These are phyloP conservation scores for Heliconius melpomene DNA, from an alignment of 1,140 invertebrate species.

Conservation along the genomic window DNA sequence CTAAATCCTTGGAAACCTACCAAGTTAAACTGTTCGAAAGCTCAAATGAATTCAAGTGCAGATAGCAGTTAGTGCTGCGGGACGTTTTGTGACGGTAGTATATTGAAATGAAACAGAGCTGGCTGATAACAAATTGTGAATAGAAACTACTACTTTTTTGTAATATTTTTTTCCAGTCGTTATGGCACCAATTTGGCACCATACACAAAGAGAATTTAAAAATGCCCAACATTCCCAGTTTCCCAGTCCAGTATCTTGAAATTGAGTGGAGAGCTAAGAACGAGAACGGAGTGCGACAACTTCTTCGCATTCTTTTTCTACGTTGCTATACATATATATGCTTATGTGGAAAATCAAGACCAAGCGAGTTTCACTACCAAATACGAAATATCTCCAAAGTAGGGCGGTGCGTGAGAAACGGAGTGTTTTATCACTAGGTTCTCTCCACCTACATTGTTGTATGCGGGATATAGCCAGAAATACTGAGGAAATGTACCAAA, in stretches of 20 bases:
- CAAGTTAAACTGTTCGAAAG: constrained; percentile 41
- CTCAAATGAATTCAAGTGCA: constrained; percentile 35
- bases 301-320: neutral
- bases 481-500: neutral
- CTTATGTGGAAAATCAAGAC: too few species aligned
- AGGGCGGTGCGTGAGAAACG: too few species aligned
- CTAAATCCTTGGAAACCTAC: constrained; percentile 42
- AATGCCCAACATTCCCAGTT: neutral
- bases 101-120: constrained; percentile 24
- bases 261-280: neutral
- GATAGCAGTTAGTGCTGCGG: constrained; percentile 23
- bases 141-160: neutral
- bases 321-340: too few species aligned
- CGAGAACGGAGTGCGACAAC: neutral
- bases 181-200: too few species aligned
- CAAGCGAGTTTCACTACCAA: too few species aligned
- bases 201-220: too few species aligned
- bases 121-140: neutral
- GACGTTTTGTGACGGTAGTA: constrained; percentile 28
- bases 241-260: neutral
- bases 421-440: too few species aligned
- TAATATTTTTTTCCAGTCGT: too few species aligned
- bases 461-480: neutral
- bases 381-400: too few species aligned
- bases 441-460: too few species aligned